Conservation (phyloP, 2,113 vertebrate genomes). For the Chunga burmeisteri region DNA sequence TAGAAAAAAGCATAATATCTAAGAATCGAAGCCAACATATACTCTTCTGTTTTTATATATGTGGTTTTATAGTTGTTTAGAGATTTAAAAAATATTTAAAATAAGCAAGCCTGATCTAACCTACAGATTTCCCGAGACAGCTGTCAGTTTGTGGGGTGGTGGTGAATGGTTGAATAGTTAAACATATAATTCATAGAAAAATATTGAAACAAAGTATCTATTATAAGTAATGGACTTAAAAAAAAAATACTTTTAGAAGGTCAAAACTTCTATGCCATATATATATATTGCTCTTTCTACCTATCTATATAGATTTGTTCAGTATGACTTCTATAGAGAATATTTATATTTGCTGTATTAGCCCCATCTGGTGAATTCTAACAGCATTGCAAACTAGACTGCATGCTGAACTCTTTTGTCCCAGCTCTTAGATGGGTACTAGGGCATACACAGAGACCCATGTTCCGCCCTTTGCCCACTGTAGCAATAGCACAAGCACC, state of each 20-base stretch:
- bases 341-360: conserved; percentile 52
- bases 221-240: background rate
- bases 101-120: background rate
- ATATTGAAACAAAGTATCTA: background rate
- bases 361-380: conserved; percentile 65
- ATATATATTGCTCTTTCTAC: background rate
- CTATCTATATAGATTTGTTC: background rate
- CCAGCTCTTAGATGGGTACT: background rate
- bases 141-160: background rate
- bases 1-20: background rate
- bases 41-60: background rate
- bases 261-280: background rate
- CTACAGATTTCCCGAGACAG: background rate
- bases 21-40: background rate
- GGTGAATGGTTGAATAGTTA: background rate
- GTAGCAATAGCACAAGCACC: background rate
- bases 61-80: background rate
- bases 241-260: background rate
- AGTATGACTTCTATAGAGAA: background rate
- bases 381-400: conserved; percentile 44
- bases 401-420: background rate
- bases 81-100: background rate
- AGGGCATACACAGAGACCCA: background rate
- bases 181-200: background rate
- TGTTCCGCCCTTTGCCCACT: background rate